A percentile compares a stretch with the other conserved stretches of the same genome.
phyloP scores from a whole-genome alignment of 2,888 invertebrate genomes.

The Tenthredo scrophulariae region DNA sequence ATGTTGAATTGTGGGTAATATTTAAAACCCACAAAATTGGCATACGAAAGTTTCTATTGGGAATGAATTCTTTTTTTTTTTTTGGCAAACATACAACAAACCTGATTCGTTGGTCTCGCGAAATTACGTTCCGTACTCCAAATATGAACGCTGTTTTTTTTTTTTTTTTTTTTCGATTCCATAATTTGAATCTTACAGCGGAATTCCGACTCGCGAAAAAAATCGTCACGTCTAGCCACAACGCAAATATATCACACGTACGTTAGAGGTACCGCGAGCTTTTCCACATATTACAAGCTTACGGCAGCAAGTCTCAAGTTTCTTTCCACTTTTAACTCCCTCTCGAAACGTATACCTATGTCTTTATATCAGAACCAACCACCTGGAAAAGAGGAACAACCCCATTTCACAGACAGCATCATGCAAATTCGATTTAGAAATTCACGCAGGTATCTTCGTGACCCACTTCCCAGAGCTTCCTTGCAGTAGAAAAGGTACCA shows the following conservation, averaged over 20 bases:
- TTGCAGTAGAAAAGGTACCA: neutral
- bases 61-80: neutral
- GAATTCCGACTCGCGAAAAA: neutral
- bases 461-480: neutral
- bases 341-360: neutral
- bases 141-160: neutral
- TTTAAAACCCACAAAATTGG: neutral
- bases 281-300: neutral
- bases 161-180: neutral
- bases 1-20: neutral
- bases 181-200: neutral
- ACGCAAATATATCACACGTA: neutral
- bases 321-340: neutral
- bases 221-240: neutral
- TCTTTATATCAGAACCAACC: neutral
- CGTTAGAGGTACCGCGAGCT: neutral
- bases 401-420: conserved; percentile 7
- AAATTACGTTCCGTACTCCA: neutral
- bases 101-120: neutral
- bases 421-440: conserved; percentile 2
- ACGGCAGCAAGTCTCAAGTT: neutral
- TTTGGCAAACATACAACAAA: neutral
- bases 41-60: neutral
- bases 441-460: neutral
- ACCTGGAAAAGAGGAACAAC: neutral